Evolutionary conservation across 2,797 vertebrate genomes (phyloP).

Genomic region (Sebastes diploproa): DNA sequence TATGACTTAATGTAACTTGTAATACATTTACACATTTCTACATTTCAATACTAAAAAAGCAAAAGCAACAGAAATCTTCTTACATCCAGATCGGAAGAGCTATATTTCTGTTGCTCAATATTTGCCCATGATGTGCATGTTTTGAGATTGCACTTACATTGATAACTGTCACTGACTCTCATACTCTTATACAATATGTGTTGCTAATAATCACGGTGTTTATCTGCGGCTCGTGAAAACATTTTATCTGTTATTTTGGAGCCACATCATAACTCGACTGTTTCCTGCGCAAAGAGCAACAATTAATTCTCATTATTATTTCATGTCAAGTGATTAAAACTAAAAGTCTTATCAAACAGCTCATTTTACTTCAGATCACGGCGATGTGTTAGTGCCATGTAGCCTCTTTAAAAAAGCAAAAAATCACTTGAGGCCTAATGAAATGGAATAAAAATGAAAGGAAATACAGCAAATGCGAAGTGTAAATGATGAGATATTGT

Average conservation of each 20-base stretch:
- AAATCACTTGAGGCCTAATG: neutral
- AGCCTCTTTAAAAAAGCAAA: neutral
- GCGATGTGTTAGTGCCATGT: neutral
- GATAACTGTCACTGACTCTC: neutral
- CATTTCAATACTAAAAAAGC: neutral
- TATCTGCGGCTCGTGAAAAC: neutral
- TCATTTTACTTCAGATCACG: neutral
- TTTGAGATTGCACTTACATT: neutral
- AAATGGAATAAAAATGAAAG: neutral
- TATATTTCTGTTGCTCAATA: neutral
- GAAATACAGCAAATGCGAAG: neutral
- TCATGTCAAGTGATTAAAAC: slow-evolving; percentile 19
- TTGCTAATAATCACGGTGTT: neutral
- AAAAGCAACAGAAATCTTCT: neutral
- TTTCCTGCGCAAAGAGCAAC: neutral
- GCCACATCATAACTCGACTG: neutral
- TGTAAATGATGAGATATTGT: neutral
- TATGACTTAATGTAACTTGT: neutral
- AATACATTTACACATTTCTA: neutral
- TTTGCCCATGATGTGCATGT: neutral
- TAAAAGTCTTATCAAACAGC: slow-evolving; percentile 11
- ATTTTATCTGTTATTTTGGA: neutral
- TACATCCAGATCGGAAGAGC: no score
- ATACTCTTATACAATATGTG: neutral
- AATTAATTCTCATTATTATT: slow-evolving; percentile 34